A percentile compares a stretch with the other conserved stretches of the same genome.
These are phyloP conservation scores for Listronotus oregonensis DNA, from an alignment of 1,140 invertebrate species.

Conservation along the genomic window DNA sequence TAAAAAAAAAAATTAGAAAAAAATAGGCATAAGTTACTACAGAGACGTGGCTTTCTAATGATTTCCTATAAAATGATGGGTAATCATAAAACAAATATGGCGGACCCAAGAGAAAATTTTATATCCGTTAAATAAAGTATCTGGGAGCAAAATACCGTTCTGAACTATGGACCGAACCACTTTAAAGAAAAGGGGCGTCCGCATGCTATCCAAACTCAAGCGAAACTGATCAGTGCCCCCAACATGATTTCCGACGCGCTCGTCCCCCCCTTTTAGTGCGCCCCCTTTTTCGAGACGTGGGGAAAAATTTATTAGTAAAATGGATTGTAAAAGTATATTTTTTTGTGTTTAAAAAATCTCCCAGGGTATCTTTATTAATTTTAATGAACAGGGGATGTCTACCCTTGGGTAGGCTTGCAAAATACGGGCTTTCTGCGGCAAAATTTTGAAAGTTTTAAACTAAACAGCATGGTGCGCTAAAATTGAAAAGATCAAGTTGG, in stretches of 20 bases:
- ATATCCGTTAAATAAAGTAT: conserved; percentile 31
- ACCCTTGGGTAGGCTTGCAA: neutral
- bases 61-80: neutral
- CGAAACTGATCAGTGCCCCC: conserved; percentile 49
- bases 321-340: neutral
- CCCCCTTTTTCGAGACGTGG: conserved; percentile 39
- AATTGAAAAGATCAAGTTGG: conserved; percentile 6
- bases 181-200: conserved; percentile 52
- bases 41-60: no score
- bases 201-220: conserved; percentile 47
- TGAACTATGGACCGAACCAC: conserved; percentile 51
- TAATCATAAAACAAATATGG: conserved; percentile 20
- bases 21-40: no score
- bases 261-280: conserved; percentile 22
- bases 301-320: conserved; percentile 33
- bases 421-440: neutral
- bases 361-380: no score
- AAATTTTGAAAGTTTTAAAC: conserved; percentile 1
- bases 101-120: conserved; percentile 42
- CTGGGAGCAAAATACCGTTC: conserved; percentile 52
- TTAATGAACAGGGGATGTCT: no score
- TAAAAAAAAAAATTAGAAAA: no score
- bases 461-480: conserved; percentile 5
- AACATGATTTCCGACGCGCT: conserved; percentile 22
- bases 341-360: neutral